Conservation (phyloP, 2,113 vertebrate genomes). For the Sterna hirundo region DNA sequence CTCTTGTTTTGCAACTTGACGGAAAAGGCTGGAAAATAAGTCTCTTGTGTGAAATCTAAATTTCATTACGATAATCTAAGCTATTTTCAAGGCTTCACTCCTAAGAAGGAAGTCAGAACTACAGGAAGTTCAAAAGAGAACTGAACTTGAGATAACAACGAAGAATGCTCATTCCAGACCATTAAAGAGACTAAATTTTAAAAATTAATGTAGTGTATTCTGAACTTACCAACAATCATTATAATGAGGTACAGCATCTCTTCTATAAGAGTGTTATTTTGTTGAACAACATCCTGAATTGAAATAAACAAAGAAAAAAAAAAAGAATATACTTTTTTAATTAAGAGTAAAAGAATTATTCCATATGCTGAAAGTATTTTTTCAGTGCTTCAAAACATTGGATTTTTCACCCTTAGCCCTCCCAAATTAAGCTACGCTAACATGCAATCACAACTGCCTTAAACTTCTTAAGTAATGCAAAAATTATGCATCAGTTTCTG, state of each 20-base stretch:
- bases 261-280: constrained; percentile 97
- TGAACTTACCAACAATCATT: constrained; percentile 91
- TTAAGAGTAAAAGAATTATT: not conserved
- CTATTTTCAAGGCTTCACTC: not conserved
- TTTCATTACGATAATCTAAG: not conserved
- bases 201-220: not conserved
- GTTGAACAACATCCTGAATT: constrained; percentile 90
- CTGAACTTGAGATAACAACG: not conserved
- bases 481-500: not conserved
- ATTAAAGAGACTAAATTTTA: not conserved
- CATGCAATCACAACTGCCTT: not conserved
- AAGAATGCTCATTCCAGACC: not conserved
- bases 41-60: not conserved
- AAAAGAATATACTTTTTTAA: not conserved
- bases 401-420: not conserved
- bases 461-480: not conserved
- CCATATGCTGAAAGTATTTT: not conserved
- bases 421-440: not conserved
- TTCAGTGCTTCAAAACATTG: not conserved
- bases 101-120: not conserved
- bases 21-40: not conserved
- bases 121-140: not conserved
- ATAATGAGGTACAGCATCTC: constrained; percentile 98
- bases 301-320: not conserved
- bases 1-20: not conserved